Evolutionary conservation across 2,797 vertebrate species (phyloP), one percentile per base, ranked within the genome.

Genomic region (Ispidina lecontei): DNA sequence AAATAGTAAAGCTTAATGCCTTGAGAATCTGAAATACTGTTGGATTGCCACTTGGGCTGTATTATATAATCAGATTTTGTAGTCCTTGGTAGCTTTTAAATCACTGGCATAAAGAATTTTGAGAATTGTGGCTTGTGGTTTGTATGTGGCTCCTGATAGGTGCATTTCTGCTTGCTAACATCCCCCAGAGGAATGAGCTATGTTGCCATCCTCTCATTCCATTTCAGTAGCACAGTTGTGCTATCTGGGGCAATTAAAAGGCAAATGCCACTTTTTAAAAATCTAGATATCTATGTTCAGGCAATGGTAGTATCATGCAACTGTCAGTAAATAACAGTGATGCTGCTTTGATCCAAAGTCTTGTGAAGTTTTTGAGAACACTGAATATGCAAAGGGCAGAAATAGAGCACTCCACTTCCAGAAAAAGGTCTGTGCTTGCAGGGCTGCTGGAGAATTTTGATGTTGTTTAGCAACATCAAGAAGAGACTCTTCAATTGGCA

Each of bases 321-420:
- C 12, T 81, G 18, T 69, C 21, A 35, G 20, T 81, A 70, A 84
- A 58, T 26, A 86, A 15, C 26, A 76, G n/a, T 76, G 60, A 41
- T 16, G 10, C n/a, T 82, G 52, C 37, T 76, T 86, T 92, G 63
- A 78, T 59, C 54, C 25, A 55, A 68, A 84, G 44, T 17, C 37
- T 60, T 93, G 47, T 64, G 63, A 79, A 76, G 15, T 68, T 89
- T 91, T 69, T 84, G 77, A 84, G 26, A 76, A 81, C 33, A 58
- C 1, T 79, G 41, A 76, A 46, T 64, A 68, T 49, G 26, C 29
- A 31, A 86, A 90, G 21, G 41, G n/a, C 25, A 89, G 46, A 87
- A 89, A 51, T 20, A 35, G 9, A 84, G 52, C 4, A 6, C 37
- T 41, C 26, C 28, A 41, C 15, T 87, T 93, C 25, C 44, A 75